These are phyloP conservation scores for Cuniculus paca DNA, from an alignment of 2,797 vertebrate genomes.

Conservation along the genomic window DNA sequence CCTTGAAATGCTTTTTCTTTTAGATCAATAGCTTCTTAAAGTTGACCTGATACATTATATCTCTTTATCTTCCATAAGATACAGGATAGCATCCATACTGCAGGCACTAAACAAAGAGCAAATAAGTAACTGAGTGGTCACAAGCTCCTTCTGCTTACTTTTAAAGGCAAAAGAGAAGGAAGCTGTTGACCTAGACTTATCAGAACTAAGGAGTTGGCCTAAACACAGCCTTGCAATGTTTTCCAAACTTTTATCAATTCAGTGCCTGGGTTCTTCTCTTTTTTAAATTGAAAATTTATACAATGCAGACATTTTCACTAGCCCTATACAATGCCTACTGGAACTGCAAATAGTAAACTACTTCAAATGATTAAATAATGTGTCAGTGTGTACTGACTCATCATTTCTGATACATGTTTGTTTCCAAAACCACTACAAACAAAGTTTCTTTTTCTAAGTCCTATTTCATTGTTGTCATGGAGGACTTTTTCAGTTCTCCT, in stretches of 20 bases:
- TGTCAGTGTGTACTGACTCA: background rate
- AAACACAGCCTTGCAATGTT: background rate
- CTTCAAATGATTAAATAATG: background rate
- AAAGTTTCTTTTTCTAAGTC: conserved; percentile 11
- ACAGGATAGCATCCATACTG: background rate
- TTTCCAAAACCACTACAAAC: conserved; percentile 29
- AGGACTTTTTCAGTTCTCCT: conserved; percentile 11
- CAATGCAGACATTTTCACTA: background rate
- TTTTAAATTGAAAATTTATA: background rate
- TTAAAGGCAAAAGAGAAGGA: conserved; percentile 38
- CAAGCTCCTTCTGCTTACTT: conserved; percentile 12
- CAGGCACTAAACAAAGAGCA: conserved; percentile 12
- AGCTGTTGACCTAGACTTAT: background rate
- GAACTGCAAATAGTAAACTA: conserved; percentile 13
- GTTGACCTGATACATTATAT: background rate
- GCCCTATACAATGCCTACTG: background rate
- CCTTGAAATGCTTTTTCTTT: background rate
- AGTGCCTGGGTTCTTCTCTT: background rate
- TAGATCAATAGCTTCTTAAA: conserved; percentile 12
- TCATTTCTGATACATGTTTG: background rate
- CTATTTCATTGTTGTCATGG: background rate
- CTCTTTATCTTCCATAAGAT: background rate
- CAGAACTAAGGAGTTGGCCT: background rate
- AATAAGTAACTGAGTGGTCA: background rate
- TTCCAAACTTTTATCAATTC: conserved; percentile 34